Conservation (phyloP, 1,140 invertebrate species). For the Saxidomus purpurata region DNA sequence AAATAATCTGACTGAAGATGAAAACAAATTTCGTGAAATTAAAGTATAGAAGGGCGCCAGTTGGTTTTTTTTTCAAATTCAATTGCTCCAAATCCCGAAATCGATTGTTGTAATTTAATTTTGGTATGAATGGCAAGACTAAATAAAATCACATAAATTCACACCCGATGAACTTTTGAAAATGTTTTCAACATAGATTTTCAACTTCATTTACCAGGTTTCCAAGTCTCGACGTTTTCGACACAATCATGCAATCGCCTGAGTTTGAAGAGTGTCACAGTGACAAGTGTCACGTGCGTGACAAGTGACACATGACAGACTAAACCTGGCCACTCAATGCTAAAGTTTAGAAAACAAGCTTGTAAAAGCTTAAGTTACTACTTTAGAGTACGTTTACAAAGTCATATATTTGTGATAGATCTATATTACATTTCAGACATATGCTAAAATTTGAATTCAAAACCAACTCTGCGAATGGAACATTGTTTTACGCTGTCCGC, state of each 20-base stretch:
- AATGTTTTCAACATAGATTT: neutral
- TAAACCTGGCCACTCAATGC: too few relatives aligned
- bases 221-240: too few relatives aligned
- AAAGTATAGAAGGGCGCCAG: neutral
- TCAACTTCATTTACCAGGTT: neutral
- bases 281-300: too few relatives aligned
- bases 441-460: slow-evolving; percentile 64
- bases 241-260: too few relatives aligned
- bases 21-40: neutral
- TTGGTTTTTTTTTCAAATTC: neutral
- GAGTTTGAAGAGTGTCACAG: too few relatives aligned
- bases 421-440: slow-evolving; percentile 56
- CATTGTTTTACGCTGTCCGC: slow-evolving; percentile 57
- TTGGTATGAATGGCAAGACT: neutral
- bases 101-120: neutral
- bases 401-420: too few relatives aligned
- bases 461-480: slow-evolving; percentile 40
- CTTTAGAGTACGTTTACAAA: too few relatives aligned
- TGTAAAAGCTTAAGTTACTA: too few relatives aligned
- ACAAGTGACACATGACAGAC: too few relatives aligned
- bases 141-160: neutral
- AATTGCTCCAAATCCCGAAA: neutral
- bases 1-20: neutral
- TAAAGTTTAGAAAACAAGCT: too few relatives aligned
- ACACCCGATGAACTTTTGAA: neutral